Evolutionary conservation across 2,113 vertebrate species (phyloP).

Genomic region (Myodes glareolus): DNA sequence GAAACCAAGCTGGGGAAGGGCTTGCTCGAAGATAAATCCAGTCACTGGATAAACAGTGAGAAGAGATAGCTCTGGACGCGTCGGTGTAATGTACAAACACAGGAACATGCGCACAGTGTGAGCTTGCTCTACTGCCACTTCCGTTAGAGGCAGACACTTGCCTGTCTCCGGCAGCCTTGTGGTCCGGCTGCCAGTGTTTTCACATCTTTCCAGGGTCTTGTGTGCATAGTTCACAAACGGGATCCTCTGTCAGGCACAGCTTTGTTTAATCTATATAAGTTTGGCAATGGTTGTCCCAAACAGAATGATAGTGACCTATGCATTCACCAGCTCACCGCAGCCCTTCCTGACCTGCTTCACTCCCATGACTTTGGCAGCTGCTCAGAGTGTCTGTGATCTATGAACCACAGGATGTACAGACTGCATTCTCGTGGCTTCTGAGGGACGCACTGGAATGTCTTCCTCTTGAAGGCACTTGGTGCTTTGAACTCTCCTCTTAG

Average conservation of each 20-base stretch:
- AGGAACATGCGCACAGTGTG: neutral
- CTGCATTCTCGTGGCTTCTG: neutral
- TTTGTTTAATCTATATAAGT: neutral
- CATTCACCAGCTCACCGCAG: accelerated
- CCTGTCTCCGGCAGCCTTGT: neutral
- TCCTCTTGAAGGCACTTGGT: neutral
- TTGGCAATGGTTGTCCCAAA: neutral
- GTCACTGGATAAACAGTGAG: constrained; percentile 58
- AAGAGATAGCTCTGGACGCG: constrained; percentile 8
- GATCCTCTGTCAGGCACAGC: neutral
- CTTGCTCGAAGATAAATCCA: constrained; percentile 68
- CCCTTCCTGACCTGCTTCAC: neutral
- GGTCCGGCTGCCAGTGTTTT: neutral
- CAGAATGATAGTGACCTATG: neutral
- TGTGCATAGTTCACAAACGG: neutral
- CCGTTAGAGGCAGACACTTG: neutral
- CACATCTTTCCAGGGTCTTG: neutral
- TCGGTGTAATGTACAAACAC: neutral
- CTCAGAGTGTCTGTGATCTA: neutral
- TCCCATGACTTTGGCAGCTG: neutral
- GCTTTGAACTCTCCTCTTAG: neutral
- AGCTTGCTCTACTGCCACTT: neutral
- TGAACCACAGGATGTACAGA: neutral
- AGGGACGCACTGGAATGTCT: neutral
- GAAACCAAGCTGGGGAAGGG: constrained; percentile 58